Conservation (phyloP, 2,113 vertebrate species). For the Mormyrus iriodes region DNA sequence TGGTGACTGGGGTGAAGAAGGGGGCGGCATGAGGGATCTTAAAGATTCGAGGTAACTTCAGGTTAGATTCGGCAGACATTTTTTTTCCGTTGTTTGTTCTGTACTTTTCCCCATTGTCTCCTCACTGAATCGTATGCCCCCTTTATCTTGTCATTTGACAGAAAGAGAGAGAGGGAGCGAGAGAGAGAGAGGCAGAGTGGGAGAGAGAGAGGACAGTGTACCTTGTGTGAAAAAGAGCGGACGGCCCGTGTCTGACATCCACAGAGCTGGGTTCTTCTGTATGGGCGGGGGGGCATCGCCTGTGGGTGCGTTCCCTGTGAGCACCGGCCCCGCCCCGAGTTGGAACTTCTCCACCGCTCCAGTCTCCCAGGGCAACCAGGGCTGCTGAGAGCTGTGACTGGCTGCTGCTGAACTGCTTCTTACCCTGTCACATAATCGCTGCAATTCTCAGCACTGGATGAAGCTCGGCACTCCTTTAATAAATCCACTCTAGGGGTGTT, state of each 20-base stretch:
- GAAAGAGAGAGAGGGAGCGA: neutral
- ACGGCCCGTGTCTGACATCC: neutral
- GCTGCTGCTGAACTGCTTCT: conserved; percentile 1
- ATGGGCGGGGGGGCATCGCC: neutral
- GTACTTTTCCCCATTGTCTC: neutral
- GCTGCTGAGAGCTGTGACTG: conserved; percentile 9
- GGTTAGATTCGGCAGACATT: neutral
- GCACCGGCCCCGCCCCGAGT: neutral
- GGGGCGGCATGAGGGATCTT: neutral
- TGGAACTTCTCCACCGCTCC: conserved; percentile 17
- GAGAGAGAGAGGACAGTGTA: neutral
- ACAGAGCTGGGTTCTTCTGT: conserved; percentile 1
- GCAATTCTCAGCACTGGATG: neutral
- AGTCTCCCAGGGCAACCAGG: conserved; percentile 26
- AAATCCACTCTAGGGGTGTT: neutral
- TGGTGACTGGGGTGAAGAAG: neutral
- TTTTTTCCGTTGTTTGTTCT: neutral
- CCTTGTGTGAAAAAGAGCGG: neutral
- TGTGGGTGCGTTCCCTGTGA: neutral
- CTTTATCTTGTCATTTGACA: neutral
- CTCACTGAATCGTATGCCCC: neutral
- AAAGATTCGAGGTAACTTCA: neutral
- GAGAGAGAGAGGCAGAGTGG: neutral
- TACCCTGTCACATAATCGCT: conserved; percentile 10
- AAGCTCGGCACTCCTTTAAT: neutral